phyloP scores from a whole-genome alignment of 2,113 vertebrate species.

The Nymphicus hollandicus region DNA sequence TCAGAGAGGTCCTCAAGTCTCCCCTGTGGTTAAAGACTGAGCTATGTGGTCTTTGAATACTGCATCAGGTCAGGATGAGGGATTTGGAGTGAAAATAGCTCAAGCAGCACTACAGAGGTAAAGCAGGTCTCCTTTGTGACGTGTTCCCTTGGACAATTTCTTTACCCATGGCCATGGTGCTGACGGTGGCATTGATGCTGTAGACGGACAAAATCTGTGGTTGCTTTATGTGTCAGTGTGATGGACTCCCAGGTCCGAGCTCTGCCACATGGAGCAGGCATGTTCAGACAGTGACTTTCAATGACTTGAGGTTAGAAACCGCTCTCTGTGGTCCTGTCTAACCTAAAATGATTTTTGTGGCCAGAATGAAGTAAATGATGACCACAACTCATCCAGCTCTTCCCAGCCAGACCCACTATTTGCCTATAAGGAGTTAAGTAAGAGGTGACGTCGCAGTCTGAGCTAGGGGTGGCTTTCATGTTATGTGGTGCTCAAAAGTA shows the following conservation, averaged over 20 bases:
- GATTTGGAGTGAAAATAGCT: not conserved
- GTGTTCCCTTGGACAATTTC: not conserved
- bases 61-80: not conserved
- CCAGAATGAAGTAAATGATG: not conserved
- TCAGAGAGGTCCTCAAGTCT: not conserved
- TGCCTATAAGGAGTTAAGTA: conserved; percentile 74
- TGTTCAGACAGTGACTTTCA: not conserved
- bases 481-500: conserved; percentile 84
- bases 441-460: conserved; percentile 80
- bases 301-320: not conserved
- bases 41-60: not conserved
- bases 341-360: not conserved
- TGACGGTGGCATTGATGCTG: not conserved
- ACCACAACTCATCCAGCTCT: not conserved
- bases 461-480: conserved; percentile 70
- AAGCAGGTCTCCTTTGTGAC: not conserved
- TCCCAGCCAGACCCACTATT: not conserved
- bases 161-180: not conserved
- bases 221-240: rapidly evolving
- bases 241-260: not conserved
- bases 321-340: not conserved
- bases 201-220: not conserved
- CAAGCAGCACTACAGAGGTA: not conserved
- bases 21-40: not conserved
- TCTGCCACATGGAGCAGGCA: rapidly evolving